Base-by-base conservation (phyloP, 2,113 vertebrate species). In the Lophura nycthemera region DNA sequence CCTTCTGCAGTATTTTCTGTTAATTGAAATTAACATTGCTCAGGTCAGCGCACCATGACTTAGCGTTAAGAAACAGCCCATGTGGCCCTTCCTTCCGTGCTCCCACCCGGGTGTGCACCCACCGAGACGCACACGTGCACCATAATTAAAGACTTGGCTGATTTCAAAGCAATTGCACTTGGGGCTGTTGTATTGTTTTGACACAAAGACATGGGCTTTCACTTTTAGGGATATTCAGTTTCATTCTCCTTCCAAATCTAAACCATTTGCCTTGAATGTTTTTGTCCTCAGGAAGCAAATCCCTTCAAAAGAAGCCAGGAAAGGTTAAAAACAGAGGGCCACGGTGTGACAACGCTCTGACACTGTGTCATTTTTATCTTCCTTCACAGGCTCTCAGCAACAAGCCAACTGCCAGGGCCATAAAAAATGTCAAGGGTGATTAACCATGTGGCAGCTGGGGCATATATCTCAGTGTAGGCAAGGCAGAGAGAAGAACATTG, bases 381-480 rank as follows among this genome's bases (percentile, higher is more conserved):
- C 63, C 52, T 52, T 61, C 1, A 0, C 34, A 82, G 82, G 32
- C 61, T 32, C 77, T 42, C 67, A 70, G 83, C 61, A 89, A 90
- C 67, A 65, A 72, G n/a, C 50, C 56, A 13, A 15, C 50, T 63
- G 34, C n/a, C n/a, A 42, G 80, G 66, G 66, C 69, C 65, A 43
- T 69, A 65, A 83, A 86, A 78, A 20, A 32, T 2, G 27, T 38
- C 74, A n/a, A 4, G 60, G 19, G 27, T 61, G 83, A 75, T 84
- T 67, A 25, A 90, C 72, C 47, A 50, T 4, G 13, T 48, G 70
- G 36, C 86, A 96, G 47, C 89, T 88, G 88, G 10, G 54, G 36
- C 47, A 2, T 79, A 5, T 8, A 63, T 70, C 79, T 79, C 83
- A 16, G 8, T 42, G 56, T 34, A 43, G 24, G 6, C 40, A 22